These are phyloP conservation scores for Petrocephalus sullivani DNA, from an alignment of 2,797 vertebrate genomes.

Conservation along the genomic window DNA sequence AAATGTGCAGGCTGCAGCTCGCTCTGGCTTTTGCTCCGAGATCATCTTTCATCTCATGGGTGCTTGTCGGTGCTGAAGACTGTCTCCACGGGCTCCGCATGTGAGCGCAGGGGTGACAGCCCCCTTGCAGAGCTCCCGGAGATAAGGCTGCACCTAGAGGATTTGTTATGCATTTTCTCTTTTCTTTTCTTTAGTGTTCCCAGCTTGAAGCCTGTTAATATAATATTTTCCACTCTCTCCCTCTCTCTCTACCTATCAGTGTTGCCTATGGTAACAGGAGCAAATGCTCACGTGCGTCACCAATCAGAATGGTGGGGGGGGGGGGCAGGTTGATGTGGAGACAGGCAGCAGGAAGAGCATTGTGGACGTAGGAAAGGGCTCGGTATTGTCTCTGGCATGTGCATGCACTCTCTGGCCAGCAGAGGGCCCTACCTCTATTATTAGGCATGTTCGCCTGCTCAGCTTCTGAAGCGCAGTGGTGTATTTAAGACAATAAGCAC, in stretches of 20 bases:
- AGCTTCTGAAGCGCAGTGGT: background rate
- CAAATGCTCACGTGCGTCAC: conserved; percentile 56
- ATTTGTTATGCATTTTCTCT: background rate
- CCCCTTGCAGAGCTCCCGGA: background rate
- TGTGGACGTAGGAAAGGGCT: background rate
- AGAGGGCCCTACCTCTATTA: background rate
- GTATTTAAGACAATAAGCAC: background rate
- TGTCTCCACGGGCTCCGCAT: background rate
- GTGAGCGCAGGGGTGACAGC: background rate
- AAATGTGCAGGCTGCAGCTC: background rate
- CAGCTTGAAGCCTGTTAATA: background rate
- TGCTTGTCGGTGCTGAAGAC: background rate
- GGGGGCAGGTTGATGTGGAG: background rate
- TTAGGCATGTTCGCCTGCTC: background rate
- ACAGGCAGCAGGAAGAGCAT: background rate
- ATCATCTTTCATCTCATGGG: background rate
- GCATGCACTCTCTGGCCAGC: background rate
- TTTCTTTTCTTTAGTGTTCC: background rate
- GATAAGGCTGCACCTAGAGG: background rate
- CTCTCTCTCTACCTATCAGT: conserved; percentile 45
- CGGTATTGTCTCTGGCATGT: background rate
- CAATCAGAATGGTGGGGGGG: background rate
- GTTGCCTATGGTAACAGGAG: conserved; percentile 68
- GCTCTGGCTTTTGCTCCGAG: background rate
- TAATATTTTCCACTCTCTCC: background rate